Conservation (phyloP, 2,888 invertebrate species). For the Flexamia atlantica region DNA sequence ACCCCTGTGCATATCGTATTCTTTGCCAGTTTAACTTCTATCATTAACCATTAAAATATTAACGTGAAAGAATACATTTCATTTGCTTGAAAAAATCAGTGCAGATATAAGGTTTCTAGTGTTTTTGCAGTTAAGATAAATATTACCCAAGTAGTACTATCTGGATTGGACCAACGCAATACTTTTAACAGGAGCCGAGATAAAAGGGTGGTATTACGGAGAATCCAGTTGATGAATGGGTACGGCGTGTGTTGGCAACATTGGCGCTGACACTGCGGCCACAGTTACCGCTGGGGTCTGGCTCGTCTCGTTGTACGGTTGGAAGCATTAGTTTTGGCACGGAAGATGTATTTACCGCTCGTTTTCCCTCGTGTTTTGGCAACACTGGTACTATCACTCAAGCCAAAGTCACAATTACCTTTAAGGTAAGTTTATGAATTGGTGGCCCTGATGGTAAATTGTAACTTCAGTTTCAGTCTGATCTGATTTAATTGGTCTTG, state of each 20-base stretch:
- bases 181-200: background rate
- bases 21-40: no score
- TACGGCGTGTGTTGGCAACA: slow-evolving; percentile 22
- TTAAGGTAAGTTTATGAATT: no score
- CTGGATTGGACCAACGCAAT: slow-evolving; percentile 8
- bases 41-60: no score
- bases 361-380: background rate
- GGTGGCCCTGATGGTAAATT: no score
- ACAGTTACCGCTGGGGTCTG: slow-evolving; percentile 1
- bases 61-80: no score
- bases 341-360: background rate
- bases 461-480: no score
- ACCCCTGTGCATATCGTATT: no score
- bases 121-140: background rate
- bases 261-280: slow-evolving; percentile 21
- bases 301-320: background rate
- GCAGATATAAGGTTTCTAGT: no score
- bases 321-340: background rate
- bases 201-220: slow-evolving; percentile 33
- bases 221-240: slow-evolving; percentile 33
- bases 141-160: background rate
- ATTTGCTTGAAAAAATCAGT: no score
- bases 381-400: background rate
- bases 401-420: slow-evolving; percentile 10
- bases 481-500: no score